Percentiles rank a stretch among this genome's conserved stretches.
These are phyloP conservation scores for Pontoporia blainvillei DNA, from an alignment of 2,113 vertebrate species.

Conservation along the genomic window DNA sequence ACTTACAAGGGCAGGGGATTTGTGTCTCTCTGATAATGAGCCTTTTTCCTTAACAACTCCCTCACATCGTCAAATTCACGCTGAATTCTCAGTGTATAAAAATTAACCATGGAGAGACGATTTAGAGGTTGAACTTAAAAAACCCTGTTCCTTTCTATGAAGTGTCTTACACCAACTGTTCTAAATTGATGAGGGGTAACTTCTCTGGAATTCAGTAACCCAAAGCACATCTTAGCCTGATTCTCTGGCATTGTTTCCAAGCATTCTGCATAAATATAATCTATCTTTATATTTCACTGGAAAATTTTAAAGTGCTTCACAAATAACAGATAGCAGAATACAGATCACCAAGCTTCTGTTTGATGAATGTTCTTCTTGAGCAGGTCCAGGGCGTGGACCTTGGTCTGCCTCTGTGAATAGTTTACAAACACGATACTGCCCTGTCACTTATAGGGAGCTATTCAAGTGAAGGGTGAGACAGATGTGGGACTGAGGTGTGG, in stretches of 20 bases:
- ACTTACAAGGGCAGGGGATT: neutral
- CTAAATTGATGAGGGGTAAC: neutral
- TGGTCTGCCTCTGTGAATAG: neutral
- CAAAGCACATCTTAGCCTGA: neutral
- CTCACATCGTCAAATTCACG: neutral
- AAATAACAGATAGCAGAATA: neutral
- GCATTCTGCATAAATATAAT: neutral
- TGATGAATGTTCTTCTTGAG: neutral
- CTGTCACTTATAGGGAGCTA: neutral
- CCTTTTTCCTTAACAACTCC: neutral
- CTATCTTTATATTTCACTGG: neutral
- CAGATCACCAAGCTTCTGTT: neutral
- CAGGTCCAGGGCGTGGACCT: neutral
- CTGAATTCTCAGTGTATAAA: neutral
- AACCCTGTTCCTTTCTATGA: neutral
- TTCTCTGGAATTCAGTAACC: neutral
- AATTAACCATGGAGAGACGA: neutral
- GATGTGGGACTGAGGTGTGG: rapidly evolving
- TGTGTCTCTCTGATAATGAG: neutral
- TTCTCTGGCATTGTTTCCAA: neutral
- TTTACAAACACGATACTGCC: neutral
- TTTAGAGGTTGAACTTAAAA: neutral
- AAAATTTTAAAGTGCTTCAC: neutral
- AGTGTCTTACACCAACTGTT: neutral
- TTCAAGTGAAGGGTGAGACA: neutral